A percentile compares a stretch with the other conserved stretches of the same genome.
Evolutionary conservation across 2,113 vertebrate genomes (phyloP).

Genomic region (Ochotona princeps): DNA sequence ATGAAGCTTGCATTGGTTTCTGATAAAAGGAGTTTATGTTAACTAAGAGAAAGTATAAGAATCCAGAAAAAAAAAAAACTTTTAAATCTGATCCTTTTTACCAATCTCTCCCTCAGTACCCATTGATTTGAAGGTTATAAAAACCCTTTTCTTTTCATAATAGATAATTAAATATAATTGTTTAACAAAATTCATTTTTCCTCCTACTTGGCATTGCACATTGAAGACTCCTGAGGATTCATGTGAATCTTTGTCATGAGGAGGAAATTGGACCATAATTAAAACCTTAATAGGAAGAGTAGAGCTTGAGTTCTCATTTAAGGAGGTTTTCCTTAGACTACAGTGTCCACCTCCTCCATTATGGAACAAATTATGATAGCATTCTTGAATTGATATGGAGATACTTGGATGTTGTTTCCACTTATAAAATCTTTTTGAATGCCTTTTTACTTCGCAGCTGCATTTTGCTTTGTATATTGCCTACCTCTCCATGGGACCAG

Average conservation of each 20-base stretch:
- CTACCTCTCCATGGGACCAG: background rate
- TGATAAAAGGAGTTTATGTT: background rate
- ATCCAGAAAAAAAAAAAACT: background rate
- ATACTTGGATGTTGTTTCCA: background rate
- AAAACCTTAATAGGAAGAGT: background rate
- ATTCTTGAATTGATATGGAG: background rate
- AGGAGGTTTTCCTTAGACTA: background rate
- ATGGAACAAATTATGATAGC: background rate
- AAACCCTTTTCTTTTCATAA: background rate
- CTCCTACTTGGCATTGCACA: background rate
- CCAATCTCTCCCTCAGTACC: background rate
- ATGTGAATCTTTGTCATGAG: background rate
- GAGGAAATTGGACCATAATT: background rate
- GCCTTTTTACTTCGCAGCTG: background rate
- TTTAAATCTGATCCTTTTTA: background rate
- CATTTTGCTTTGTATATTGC: background rate
- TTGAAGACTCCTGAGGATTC: background rate
- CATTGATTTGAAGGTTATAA: background rate
- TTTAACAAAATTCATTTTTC: constrained; percentile 41
- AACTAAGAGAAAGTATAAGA: background rate
- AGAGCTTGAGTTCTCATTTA: background rate
- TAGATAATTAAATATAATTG: background rate
- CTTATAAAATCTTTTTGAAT: background rate
- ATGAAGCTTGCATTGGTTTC: background rate
- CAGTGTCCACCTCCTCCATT: background rate